phyloP scores from a whole-genome alignment of 2,888 invertebrate genomes.

The Drosophila sordidapex region DNA sequence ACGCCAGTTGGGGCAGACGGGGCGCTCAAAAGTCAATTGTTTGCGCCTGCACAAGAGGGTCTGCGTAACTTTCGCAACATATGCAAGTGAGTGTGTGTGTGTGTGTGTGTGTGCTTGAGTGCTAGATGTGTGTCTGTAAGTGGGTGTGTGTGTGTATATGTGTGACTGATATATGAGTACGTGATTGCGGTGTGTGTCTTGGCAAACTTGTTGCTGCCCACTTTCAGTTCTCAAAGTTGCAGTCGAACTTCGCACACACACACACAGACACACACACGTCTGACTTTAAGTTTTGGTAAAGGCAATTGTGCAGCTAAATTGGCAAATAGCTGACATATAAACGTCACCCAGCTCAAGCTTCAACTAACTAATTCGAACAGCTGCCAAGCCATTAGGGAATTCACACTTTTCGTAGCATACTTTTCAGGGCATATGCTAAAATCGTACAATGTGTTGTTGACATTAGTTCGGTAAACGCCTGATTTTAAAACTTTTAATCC shows the following conservation, averaged over 20 bases:
- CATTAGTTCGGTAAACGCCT: not conserved
- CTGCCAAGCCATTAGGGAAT: constrained; percentile 36
- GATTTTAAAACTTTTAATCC: constrained; percentile 5
- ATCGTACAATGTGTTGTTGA: constrained; percentile 11
- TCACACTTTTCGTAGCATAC: constrained; percentile 46
- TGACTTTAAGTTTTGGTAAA: constrained; percentile 50
- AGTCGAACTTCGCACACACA: constrained; percentile 42
- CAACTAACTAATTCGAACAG: constrained; percentile 33
- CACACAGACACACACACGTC: constrained; percentile 6
- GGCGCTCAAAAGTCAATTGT: constrained; percentile 73
- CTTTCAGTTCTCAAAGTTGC: constrained; percentile 54
- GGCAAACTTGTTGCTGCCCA: constrained; percentile 67
- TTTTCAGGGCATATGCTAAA: constrained; percentile 42
- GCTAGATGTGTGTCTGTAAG: constrained; percentile 1
- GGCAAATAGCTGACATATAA: constrained; percentile 60
- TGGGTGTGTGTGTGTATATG: constrained; percentile 16
- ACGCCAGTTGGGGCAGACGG: constrained; percentile 33
- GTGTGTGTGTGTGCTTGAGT: not conserved
- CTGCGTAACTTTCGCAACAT: constrained; percentile 62
- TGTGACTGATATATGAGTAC: constrained; percentile 61
- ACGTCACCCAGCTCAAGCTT: constrained; percentile 37
- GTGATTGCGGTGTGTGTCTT: constrained; percentile 63
- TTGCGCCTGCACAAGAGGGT: constrained; percentile 69
- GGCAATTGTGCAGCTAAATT: constrained; percentile 60
- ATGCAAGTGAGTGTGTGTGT: constrained; percentile 3